phyloP scores from a whole-genome alignment of 2,797 vertebrate species.

The Acanthornis magna region DNA sequence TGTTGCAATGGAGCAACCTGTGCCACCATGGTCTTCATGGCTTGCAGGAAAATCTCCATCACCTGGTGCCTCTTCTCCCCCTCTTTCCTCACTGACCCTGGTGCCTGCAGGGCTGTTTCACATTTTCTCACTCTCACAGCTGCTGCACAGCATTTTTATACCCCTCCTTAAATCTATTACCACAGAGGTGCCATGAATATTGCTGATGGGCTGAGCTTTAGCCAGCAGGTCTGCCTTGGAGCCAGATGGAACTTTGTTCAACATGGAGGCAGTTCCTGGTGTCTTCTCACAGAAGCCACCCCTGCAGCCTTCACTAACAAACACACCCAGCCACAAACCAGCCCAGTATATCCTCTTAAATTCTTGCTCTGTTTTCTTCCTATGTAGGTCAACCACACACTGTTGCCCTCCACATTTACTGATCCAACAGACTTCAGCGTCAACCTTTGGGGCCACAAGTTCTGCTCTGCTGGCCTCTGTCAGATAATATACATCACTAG shows the following conservation, averaged over 20 bases:
- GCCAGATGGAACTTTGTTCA: background rate
- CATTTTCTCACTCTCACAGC: background rate
- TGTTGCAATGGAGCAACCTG: background rate
- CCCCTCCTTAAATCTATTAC: background rate
- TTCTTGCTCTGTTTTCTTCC: background rate
- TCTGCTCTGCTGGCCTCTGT: background rate
- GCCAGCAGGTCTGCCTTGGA: accelerated
- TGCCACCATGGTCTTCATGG: accelerated
- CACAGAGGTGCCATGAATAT: background rate
- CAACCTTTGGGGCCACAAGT: background rate
- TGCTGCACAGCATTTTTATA: background rate
- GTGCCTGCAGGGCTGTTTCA: background rate
- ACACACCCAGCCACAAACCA: background rate
- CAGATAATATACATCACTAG: background rate
- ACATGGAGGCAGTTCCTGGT: background rate
- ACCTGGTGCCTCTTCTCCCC: background rate
- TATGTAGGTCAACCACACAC: background rate
- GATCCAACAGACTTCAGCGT: background rate
- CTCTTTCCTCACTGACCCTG: background rate
- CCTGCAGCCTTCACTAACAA: background rate
- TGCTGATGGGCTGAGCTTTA: background rate
- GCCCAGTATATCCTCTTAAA: background rate
- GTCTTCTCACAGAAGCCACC: background rate
- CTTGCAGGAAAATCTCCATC: background rate
- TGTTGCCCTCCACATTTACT: background rate